A percentile compares a stretch with the other conserved stretches of the same genome.
Evolutionary conservation across 2,888 invertebrate species (phyloP).

Genomic region (Proisotoma minuta): DNA sequence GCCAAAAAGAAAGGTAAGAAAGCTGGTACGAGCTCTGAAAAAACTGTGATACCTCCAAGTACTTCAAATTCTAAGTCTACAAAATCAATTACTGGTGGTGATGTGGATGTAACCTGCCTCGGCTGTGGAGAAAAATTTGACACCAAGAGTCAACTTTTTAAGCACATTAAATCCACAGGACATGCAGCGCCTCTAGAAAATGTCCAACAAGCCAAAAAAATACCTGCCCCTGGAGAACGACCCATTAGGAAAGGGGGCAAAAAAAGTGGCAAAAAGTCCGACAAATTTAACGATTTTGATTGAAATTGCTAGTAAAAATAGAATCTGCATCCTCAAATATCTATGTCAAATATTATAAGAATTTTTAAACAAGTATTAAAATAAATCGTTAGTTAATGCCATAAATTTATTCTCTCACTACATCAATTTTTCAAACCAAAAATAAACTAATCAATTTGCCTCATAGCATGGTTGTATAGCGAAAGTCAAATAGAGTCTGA

Average conservation of each 20-base stretch:
- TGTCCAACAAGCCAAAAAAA: conserved; percentile 7
- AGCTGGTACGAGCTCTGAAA: background rate
- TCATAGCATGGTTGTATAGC: too few species aligned
- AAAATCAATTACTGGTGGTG: background rate
- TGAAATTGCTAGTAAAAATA: background rate
- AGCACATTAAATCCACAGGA: conserved; percentile 38
- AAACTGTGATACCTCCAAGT: background rate
- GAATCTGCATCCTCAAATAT: too few species aligned
- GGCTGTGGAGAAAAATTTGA: conserved; percentile 34
- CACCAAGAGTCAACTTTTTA: conserved; percentile 38
- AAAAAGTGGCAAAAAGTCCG: background rate
- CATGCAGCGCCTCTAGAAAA: conserved; percentile 34
- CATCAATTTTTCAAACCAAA: too few species aligned
- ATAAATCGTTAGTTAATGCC: too few species aligned
- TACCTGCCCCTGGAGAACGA: background rate
- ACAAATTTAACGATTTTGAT: background rate
- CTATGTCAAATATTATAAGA: too few species aligned
- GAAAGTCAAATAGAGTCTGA: too few species aligned
- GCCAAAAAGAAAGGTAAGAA: conserved; percentile 34
- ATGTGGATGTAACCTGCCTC: conserved; percentile 18
- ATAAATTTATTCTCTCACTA: too few species aligned
- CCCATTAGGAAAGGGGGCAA: background rate
- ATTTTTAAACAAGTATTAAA: too few species aligned
- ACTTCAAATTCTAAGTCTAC: background rate
- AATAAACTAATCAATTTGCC: too few species aligned